phyloP scores from a whole-genome alignment of 2,888 invertebrate species.

The Anthophora plumipes region DNA sequence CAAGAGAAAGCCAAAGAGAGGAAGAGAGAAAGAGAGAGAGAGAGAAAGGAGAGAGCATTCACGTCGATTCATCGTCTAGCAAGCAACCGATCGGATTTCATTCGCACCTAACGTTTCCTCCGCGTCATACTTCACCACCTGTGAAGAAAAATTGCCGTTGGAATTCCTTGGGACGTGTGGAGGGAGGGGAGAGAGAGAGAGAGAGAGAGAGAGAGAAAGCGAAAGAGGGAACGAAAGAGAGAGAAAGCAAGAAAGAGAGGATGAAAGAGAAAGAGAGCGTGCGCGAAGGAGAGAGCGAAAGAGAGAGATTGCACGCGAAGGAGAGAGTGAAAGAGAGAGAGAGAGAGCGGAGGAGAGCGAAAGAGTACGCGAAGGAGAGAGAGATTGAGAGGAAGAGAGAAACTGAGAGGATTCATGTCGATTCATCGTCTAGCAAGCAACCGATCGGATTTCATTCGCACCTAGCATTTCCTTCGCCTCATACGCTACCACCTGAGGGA shows the following conservation, averaged over 20 bases:
- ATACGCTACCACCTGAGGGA: neutral
- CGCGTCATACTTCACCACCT: neutral
- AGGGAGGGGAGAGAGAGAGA: neutral
- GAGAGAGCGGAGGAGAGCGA: too few species aligned
- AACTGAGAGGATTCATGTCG: too few species aligned
- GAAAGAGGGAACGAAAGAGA: conserved; percentile 3
- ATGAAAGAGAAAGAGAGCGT: too few species aligned
- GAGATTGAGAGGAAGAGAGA: too few species aligned
- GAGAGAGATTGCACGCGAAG: too few species aligned
- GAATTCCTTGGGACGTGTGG: neutral
- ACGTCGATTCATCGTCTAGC: neutral
- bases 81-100: conserved; percentile 45
- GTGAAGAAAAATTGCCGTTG: conserved; percentile 12
- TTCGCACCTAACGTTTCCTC: conserved; percentile 12
- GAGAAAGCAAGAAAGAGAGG: conserved; percentile 4
- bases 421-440: conserved; percentile 43
- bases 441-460: conserved; percentile 48
- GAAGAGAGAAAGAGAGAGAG: neutral
- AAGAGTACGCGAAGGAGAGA: too few species aligned
- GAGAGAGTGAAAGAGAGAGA: too few species aligned
- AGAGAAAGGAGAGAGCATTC: too few species aligned
- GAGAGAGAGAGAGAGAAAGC: too few species aligned
- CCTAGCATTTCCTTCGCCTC: neutral
- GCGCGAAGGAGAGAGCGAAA: too few species aligned
- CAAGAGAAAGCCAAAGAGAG: neutral